These are phyloP conservation scores for Falco punctatus DNA, from an alignment of 2,113 vertebrate species.

Conservation along the genomic window DNA sequence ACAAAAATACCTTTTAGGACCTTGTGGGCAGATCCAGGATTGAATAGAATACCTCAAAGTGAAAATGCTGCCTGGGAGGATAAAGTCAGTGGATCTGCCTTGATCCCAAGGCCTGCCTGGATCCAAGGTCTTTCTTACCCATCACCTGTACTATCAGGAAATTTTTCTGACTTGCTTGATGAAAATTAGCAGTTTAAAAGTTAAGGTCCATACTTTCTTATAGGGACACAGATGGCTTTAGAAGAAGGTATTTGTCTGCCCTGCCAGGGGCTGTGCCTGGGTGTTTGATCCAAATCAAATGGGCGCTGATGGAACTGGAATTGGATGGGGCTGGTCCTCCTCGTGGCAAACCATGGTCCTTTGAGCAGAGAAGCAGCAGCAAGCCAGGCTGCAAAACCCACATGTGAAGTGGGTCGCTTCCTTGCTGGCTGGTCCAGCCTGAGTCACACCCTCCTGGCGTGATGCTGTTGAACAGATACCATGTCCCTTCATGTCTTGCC, in stretches of 20 bases:
- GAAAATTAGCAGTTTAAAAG: background rate
- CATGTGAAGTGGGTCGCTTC: background rate
- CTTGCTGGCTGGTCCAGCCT: background rate
- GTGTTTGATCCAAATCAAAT: background rate
- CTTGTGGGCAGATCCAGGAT: background rate
- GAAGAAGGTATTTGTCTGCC: background rate
- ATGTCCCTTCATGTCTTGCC: background rate
- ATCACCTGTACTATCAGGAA: background rate
- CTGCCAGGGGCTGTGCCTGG: background rate
- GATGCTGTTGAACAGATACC: background rate
- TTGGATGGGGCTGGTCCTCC: background rate
- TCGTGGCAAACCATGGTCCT: background rate
- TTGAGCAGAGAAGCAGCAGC: background rate
- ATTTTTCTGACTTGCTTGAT: background rate
- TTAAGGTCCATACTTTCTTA: background rate
- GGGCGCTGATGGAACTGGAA: background rate
- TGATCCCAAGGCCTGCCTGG: background rate
- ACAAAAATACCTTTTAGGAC: background rate
- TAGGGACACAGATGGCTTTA: background rate
- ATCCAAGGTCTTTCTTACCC: background rate
- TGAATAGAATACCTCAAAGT: no score
- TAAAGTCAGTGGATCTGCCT: background rate
- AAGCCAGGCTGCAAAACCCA: background rate
- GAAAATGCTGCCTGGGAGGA: background rate
- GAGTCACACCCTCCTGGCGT: background rate